These are phyloP conservation scores for Smutsia gigantea DNA, from an alignment of 2,797 vertebrate genomes.

Conservation along the genomic window DNA sequence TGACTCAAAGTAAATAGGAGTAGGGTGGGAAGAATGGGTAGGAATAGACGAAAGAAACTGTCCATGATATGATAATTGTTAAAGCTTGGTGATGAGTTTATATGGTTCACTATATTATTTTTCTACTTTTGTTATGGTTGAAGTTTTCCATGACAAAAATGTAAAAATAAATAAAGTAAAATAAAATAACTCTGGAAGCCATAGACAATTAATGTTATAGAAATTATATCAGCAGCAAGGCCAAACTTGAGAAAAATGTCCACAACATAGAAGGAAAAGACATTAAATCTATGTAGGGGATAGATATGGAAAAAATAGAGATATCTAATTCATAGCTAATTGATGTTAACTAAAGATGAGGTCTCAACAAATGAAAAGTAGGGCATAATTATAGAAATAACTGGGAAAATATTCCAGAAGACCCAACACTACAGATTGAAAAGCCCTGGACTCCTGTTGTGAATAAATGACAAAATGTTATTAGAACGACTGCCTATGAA, in stretches of 20 bases:
- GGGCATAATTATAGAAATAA: background rate
- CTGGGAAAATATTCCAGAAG: background rate
- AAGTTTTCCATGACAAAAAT: background rate
- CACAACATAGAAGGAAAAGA: background rate
- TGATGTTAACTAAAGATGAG: background rate
- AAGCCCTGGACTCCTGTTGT: background rate
- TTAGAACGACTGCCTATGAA: background rate
- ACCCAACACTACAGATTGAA: background rate
- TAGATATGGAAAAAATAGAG: background rate
- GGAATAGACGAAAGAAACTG: background rate
- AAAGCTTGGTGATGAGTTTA: background rate
- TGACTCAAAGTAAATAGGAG: background rate
- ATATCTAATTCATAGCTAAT: background rate
- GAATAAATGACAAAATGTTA: background rate
- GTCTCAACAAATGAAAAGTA: background rate
- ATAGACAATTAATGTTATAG: background rate
- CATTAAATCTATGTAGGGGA: background rate
- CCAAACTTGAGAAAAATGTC: background rate
- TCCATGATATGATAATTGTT: background rate
- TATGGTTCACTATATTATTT: background rate
- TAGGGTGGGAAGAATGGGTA: background rate
- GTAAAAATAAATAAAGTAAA: background rate
- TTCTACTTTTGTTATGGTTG: background rate
- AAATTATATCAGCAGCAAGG: background rate
- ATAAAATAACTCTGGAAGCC: background rate